Base-by-base conservation (phyloP, 64 coral and sea anemone genomes). In the Hydrozoanthus tunicans region DNA sequence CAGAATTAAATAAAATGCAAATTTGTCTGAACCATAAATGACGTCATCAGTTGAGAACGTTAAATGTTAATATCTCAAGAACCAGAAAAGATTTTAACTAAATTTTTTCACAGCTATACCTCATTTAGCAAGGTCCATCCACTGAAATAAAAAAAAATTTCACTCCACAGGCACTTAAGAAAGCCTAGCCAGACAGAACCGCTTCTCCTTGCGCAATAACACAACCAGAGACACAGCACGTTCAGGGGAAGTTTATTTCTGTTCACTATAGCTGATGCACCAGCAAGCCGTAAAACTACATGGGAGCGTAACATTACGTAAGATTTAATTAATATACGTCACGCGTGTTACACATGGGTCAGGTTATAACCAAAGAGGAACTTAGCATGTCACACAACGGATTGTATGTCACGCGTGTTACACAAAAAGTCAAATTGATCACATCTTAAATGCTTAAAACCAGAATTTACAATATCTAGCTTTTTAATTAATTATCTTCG, bases 111-210 rank as follows among this genome's bases (percentile, higher is more conserved):
- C 20, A 20, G 20, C 20, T 20, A 20, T 20, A 20, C 20, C 20
- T 20, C 20, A 20, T 20, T 20, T 20, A 20, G 20, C 32, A 43
- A 43, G 32, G 32, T 43, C 32, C 32, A 43, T 43, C 32, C 32
- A 43, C 32, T 43, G 32, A 43, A 43, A 43, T 43, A 43, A 43
- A 43, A 43, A 43, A 43, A 43, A 43, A 1, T 43, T 43, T 43
- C 32, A 1, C 2, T 43, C 0, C 32, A 43, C 32, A 43, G 0
- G 32, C 32, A 43, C 32, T 43, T 43, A 43, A 43, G 32, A 43
- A 43, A 43, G 84, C 20, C 20, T 25, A 23, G 84, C 84, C 84
- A 88, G 84, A 88, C 84, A 88, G 84, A 88, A 88, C 84, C 58
- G 32, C 32, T 88, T 56, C 84, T 75, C 58, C 6, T n/a, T 13